phyloP scores from a whole-genome alignment of 2,113 vertebrate genomes.

The Heterochromis multidens region DNA sequence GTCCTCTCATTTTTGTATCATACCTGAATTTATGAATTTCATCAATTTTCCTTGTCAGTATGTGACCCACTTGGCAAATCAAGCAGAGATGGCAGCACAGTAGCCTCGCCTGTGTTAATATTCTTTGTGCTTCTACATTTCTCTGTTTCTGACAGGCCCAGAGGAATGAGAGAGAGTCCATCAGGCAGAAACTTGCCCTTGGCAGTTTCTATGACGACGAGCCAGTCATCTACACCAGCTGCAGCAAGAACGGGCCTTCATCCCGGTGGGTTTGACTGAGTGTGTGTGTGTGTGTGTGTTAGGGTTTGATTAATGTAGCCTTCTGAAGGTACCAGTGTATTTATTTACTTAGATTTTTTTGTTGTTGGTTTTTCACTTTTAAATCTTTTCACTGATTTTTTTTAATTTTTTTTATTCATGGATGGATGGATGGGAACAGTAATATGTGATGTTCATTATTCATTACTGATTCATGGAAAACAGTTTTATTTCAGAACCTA shows the following conservation, averaged over 20 bases:
- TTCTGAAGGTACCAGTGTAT: constrained; percentile 15
- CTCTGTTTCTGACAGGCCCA: constrained; percentile 83
- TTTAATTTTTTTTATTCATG: too few relatives aligned
- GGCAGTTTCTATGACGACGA: constrained; percentile 99
- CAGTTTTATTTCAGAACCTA: too few relatives aligned
- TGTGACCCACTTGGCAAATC: not conserved
- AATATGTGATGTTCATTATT: not conserved
- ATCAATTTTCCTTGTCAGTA: not conserved
- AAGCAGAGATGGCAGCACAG: not conserved
- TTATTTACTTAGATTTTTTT: not conserved
- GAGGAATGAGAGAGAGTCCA: constrained; percentile 97
- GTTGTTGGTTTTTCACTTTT: not conserved
- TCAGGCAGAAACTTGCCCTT: constrained; percentile 97
- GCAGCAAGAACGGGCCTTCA: constrained; percentile 89
- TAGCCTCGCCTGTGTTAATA: not conserved
- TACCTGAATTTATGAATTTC: not conserved
- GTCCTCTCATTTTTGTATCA: not conserved
- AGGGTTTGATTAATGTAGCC: constrained; percentile 26
- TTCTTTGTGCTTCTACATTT: constrained; percentile 8
- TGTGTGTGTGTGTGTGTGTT: not conserved
- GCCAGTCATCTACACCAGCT: constrained; percentile 93
- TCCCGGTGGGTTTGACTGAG: constrained; percentile 81
- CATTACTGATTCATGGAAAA: too few relatives aligned
- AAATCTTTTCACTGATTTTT: not conserved
- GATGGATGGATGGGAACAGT: not conserved